phyloP scores from a whole-genome alignment of 2,888 invertebrate genomes.

The Metalampra italica region DNA sequence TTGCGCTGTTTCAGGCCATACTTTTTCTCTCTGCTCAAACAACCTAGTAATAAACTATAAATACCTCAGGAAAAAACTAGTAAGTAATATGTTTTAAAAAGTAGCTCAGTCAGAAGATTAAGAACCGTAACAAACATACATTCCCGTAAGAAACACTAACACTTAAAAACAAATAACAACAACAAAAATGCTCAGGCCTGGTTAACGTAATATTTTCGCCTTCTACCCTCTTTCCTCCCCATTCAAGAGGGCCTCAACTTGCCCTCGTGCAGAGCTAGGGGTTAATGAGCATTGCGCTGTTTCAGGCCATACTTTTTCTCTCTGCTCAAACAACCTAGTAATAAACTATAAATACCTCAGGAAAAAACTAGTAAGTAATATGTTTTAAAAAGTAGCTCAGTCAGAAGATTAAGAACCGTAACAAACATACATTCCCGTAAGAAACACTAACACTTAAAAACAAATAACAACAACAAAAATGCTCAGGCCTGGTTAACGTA shows the following conservation, averaged over 20 bases:
- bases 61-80: too few relatives aligned
- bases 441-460: constrained; percentile 17
- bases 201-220: constrained; percentile 33
- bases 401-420: too few relatives aligned
- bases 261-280: constrained; percentile 17
- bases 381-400: too few relatives aligned
- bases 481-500: constrained; percentile 33
- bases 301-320: constrained; percentile 12
- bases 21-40: constrained; percentile 10
- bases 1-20: constrained; percentile 15
- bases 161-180: background rate
- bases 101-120: too few relatives aligned
- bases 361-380: too few relatives aligned
- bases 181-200: too few relatives aligned
- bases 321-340: constrained; percentile 13
- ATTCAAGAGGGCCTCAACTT: constrained; percentile 25
- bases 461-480: constrained; percentile 22
- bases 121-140: too few relatives aligned
- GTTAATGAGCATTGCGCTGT: constrained; percentile 21
- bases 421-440: background rate
- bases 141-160: background rate
- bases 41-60: too few relatives aligned
- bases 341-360: too few relatives aligned
- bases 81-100: too few relatives aligned
- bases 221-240: constrained; percentile 19